Percentiles rank a stretch among this genome's conserved stretches.
Evolutionary conservation across 2,888 invertebrate genomes (phyloP).

Genomic region (Escarpia spicata): DNA sequence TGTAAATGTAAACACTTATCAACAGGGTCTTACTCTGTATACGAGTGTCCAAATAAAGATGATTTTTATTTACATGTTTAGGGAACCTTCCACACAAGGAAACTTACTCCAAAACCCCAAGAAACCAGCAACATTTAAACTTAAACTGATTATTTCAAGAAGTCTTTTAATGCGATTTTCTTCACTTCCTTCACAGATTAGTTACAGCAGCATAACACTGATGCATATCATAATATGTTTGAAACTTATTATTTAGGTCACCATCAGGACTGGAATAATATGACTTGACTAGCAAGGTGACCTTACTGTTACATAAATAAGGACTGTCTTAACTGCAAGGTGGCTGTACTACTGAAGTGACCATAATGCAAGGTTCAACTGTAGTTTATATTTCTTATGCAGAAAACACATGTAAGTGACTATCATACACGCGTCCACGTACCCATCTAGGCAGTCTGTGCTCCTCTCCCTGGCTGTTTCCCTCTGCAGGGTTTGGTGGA

Average conservation of each 20-base stretch:
- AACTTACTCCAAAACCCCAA: background rate
- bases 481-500: constrained; percentile 8
- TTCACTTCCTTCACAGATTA: background rate
- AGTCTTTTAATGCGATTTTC: background rate
- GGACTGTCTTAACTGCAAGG: too few relatives aligned
- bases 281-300: too few relatives aligned
- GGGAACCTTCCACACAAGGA: background rate
- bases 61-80: too few relatives aligned
- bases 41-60: too few relatives aligned
- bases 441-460: background rate
- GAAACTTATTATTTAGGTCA: too few relatives aligned
- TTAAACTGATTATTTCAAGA: background rate
- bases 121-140: background rate
- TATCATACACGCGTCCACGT: background rate
- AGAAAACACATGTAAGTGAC: background rate
- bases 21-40: too few relatives aligned
- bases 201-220: background rate
- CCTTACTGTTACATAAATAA: too few relatives aligned
- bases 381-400: background rate
- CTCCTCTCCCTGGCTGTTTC: background rate
- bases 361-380: background rate
- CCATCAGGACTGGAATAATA: too few relatives aligned
- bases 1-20: too few relatives aligned
- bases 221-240: too few relatives aligned
- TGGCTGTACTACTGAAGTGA: background rate